Base-by-base conservation (phyloP, 2,797 vertebrate genomes). In the Microchirus variegatus region DNA sequence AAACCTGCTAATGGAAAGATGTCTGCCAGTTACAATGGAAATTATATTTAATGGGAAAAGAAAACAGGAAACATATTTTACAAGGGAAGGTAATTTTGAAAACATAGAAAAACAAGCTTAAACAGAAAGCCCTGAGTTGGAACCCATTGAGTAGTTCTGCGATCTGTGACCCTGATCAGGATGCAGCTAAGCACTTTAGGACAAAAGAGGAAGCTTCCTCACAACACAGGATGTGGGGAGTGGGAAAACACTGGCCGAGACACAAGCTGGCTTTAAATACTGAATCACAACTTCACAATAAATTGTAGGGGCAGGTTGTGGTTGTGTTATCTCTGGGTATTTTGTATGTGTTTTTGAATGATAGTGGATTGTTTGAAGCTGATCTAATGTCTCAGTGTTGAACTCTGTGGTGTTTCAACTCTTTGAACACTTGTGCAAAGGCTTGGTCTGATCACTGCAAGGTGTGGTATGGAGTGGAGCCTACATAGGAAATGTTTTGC, bases 121-220 rank as follows among this genome's bases (percentile, higher is more conserved):
- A 59, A 63, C 9, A 51, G 40, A 64, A 62, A 53, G 59, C 6
- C 38, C 17, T 10, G 35, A 64, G 43, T 56, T 52, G 10, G 50
- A 83, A 88, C 26, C 66, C 61, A 68, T 68, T 78, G 79, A 88
- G 81, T 59, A 46, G 55, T 43, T 53, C 13, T 70, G 63, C 38
- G 51, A 80, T 80, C 66, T 77, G 73, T 74, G 71, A 78, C 80
- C 83, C 83, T 82, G 81, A 87, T 87, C 87, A 89, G 89, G 84
- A 90, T 88, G 88, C 87, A 87, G 86, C 75, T 43, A 82, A 82
- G 78, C 83, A 80, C 78, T 82, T 77, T 56, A 60, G 80, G 82
- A 86, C 84, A 75, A 85, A 89, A 80, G 78, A 89, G 88, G 89
- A 89, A 87, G 86, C 83, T 86, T 89, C 82, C 83, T 87, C 70